These are phyloP conservation scores for Orientallactaga sibirica DNA, from an alignment of 2,797 vertebrate species.

Conservation along the genomic window DNA sequence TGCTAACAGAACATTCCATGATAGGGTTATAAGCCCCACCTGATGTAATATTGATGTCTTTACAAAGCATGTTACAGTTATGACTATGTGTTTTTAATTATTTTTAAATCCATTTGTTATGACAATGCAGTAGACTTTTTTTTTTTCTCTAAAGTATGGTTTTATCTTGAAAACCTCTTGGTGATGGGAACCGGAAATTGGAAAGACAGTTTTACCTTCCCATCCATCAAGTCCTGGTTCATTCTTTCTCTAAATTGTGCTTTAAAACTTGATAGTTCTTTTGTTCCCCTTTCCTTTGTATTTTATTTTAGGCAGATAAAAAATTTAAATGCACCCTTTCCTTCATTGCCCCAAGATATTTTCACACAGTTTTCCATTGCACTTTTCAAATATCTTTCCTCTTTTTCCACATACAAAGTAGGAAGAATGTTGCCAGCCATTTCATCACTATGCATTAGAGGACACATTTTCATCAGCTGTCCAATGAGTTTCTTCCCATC, in stretches of 20 bases:
- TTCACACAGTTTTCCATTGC: neutral
- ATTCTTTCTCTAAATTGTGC: slow-evolving; percentile 15
- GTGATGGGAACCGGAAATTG: neutral
- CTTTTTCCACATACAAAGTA: neutral
- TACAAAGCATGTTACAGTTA: too few relatives aligned
- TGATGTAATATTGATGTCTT: too few relatives aligned
- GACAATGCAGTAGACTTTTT: neutral
- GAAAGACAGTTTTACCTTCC: neutral
- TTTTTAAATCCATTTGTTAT: neutral
- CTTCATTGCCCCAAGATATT: slow-evolving; percentile 7
- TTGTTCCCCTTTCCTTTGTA: neutral
- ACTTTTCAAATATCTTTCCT: neutral
- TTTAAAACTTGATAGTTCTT: neutral
- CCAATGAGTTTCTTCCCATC: neutral
- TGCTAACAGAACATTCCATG: too few relatives aligned
- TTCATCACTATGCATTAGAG: neutral
- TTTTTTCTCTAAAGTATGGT: neutral
- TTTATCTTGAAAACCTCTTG: neutral
- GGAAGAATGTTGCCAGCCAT: neutral
- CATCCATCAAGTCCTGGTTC: neutral
- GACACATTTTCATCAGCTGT: neutral
- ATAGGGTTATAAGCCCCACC: too few relatives aligned
- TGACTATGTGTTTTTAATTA: too few relatives aligned
- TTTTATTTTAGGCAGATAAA: neutral
- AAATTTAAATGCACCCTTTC: neutral